phyloP scores from a whole-genome alignment of 2,113 vertebrate genomes.

The Numenius arquata region DNA sequence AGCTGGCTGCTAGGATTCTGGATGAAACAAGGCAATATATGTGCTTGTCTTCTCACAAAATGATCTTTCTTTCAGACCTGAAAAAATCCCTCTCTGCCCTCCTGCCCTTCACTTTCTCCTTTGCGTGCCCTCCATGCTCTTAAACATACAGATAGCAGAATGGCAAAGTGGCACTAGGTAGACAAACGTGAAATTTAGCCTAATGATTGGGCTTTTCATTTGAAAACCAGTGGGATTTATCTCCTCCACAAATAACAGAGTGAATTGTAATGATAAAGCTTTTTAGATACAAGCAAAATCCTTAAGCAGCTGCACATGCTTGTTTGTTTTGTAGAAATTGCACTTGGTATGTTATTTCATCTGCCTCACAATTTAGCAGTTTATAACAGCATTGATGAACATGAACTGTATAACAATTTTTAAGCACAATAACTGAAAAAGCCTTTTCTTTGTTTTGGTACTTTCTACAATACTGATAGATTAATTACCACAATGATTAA shows the following conservation, averaged over 20 bases:
- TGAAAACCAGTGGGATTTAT: background rate
- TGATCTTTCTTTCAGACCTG: background rate
- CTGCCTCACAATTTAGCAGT: background rate
- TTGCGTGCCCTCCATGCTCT: accelerated
- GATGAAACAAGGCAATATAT: background rate
- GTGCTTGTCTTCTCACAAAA: background rate
- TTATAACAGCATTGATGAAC: background rate
- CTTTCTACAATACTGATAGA: background rate
- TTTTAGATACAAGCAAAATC: background rate
- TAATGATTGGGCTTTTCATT: background rate
- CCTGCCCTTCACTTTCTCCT: background rate
- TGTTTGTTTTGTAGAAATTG: background rate
- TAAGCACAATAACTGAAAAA: background rate
- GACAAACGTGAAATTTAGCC: slow-evolving; percentile 6
- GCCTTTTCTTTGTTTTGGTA: background rate
- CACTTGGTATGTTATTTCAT: background rate
- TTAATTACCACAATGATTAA: slow-evolving; percentile 22
- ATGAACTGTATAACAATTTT: background rate
- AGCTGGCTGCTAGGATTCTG: slow-evolving; percentile 10
- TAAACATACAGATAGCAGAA: background rate
- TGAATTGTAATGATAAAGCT: background rate
- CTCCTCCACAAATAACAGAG: background rate
- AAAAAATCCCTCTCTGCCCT: background rate
- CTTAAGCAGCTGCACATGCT: background rate
- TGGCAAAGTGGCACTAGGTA: background rate